Base-by-base conservation (phyloP, 2,113 vertebrate species). In the Pitta sordida region DNA sequence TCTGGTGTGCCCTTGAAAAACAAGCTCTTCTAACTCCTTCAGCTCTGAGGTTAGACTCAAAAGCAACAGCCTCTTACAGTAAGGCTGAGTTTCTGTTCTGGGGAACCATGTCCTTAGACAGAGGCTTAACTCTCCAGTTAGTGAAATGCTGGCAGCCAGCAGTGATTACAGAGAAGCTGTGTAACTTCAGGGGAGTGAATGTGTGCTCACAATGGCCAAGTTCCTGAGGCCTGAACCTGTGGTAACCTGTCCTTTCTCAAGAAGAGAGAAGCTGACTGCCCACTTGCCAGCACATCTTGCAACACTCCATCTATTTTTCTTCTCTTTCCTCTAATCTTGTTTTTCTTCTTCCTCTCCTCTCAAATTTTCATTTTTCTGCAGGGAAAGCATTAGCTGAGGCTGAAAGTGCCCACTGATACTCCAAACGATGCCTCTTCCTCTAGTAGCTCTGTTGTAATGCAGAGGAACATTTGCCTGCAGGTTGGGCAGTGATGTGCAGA, bases 31-130 rank as follows among this genome's bases (percentile, higher is more conserved):
- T 75, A 51, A 27, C 13, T 48, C 48, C 68, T 70, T 55, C 73
- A 67, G n/a, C 23, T 53, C 55, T 71, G 43, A 48, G 48, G 36
- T 84, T 34, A 89, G 56, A 58, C 23, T 41, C 1, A 1, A 59
- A 34, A 30, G 48, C 62, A 58, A 21, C 20, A 70, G 51, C 59
- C n/a, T 60, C 48, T 55, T 48, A 5, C 0, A 0, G 1, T 55
- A 19, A 53, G 0, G 0, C 22, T 2, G 5, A 29, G 43, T 29
- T 68, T n/a, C 27, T 39, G 56, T 43, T n/a, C 4, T 9, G 30
- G 53, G n/a, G 23, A 62, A 90, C 39, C 30, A 9, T 1, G 0
- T 49, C 39, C 71, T 53, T 27, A 41, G 41, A 4, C 29, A 43
- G 44, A 43, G 15, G 8, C 13, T 63, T 24, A 59, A 19, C 30